Conservation (phyloP, 2,888 invertebrate species). For the Parthenolecanium corni region DNA sequence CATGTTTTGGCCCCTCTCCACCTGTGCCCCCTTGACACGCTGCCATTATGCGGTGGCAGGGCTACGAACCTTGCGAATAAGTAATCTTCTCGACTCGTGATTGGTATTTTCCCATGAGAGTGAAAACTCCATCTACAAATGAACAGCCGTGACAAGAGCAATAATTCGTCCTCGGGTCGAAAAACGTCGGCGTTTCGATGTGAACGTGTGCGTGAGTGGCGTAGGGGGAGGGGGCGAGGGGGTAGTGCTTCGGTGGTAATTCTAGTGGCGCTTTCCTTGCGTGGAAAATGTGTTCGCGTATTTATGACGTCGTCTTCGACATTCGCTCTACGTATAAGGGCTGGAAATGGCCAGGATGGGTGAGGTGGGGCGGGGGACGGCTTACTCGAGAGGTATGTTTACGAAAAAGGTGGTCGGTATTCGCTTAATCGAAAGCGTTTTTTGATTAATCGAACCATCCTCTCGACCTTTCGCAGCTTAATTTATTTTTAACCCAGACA, state of each 20-base stretch:
- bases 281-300: constrained; percentile 14
- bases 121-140: constrained; percentile 60
- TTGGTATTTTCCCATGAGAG: constrained; percentile 53
- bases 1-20: no score
- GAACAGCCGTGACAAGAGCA: constrained; percentile 59
- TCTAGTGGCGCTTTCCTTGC: background rate
- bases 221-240: background rate
- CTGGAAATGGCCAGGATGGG: no score
- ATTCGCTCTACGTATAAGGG: no score
- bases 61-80: constrained; percentile 41
- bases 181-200: no score
- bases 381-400: no score
- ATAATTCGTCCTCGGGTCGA: constrained; percentile 47
- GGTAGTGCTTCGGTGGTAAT: background rate
- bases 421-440: constrained; percentile 1
- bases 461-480: background rate
- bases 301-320: constrained; percentile 9
- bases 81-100: constrained; percentile 59
- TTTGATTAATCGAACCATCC: constrained; percentile 2
- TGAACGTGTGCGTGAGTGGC: constrained; percentile 20
- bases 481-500: no score
- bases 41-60: no score
- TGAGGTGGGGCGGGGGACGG: no score
- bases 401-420: no score
- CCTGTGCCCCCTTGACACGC: no score